phyloP scores from a whole-genome alignment of 2,888 invertebrate species.

The Tetragonisca angustula region DNA sequence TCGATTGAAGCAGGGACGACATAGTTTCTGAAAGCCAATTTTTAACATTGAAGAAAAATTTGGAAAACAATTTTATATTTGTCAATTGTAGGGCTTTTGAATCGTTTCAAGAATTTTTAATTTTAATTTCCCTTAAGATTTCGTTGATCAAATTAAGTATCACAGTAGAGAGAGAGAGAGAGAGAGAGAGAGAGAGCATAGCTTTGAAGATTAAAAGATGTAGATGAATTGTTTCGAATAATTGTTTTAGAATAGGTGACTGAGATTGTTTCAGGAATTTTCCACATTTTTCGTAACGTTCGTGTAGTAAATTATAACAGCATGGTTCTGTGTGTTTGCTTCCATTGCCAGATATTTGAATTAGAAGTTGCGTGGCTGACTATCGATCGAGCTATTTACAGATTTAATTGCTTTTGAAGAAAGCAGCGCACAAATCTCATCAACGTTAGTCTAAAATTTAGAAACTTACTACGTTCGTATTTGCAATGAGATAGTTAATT shows the following conservation, averaged over 20 bases:
- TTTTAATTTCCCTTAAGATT: neutral
- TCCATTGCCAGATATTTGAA: neutral
- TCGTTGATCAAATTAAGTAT: neutral
- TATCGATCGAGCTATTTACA: neutral
- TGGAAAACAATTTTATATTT: neutral
- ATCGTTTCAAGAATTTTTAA: neutral
- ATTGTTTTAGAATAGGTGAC: neutral
- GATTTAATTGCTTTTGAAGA: slow-evolving; percentile 6
- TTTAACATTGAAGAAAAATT: neutral
- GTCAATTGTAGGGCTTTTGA: neutral
- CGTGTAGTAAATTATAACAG: neutral
- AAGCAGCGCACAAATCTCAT: neutral
- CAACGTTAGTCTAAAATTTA: neutral
- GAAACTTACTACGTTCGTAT: neutral
- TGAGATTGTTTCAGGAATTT: neutral
- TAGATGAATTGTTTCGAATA: neutral
- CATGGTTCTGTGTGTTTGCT: neutral
- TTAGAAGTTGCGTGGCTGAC: neutral
- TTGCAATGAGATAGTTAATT: neutral
- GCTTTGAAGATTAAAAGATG: neutral
- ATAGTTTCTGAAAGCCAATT: neutral
- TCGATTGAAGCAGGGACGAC: no score
- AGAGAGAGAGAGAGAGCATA: neutral
- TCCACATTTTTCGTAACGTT: neutral
- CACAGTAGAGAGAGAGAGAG: neutral